Evolutionary conservation across 2,797 vertebrate species (phyloP).

Genomic region (Falco berigora): DNA sequence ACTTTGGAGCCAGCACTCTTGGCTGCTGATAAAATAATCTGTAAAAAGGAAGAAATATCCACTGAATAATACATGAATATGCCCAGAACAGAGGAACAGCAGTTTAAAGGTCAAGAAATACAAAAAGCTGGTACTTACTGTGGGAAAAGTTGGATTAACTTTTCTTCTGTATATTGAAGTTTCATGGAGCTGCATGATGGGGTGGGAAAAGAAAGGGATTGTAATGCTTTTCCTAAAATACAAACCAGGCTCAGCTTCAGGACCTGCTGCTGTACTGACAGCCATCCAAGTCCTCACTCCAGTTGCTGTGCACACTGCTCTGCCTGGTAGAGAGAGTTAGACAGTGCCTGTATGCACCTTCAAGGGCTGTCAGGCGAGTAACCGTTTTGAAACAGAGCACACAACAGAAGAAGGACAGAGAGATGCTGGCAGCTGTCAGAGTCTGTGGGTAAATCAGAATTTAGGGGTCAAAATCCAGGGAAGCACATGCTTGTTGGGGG

Average conservation of each 20-base stretch:
- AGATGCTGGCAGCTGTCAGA: neutral
- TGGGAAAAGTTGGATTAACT: neutral
- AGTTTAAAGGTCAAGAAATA: neutral
- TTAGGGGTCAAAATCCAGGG: neutral
- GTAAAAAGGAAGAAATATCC: conserved; percentile 20
- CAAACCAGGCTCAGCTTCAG: neutral
- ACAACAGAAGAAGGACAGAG: neutral
- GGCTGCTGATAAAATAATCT: conserved; percentile 69
- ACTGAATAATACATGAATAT: conserved; percentile 13
- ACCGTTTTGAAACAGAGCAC: neutral
- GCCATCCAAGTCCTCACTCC: neutral
- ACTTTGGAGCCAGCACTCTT: conserved; percentile 57
- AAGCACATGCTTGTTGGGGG: neutral
- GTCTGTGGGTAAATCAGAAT: neutral
- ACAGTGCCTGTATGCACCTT: neutral
- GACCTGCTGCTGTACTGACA: neutral
- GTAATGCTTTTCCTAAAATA: neutral
- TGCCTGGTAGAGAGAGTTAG: neutral
- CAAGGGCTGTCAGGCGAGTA: neutral
- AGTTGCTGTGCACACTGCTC: neutral
- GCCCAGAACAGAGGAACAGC: neutral
- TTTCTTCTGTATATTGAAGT: conserved; percentile 41
- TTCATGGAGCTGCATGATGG: conserved; percentile 44
- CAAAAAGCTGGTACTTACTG: conserved; percentile 41
- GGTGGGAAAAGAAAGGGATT: neutral